Percentiles rank a stretch among this genome's conserved stretches.
These are phyloP conservation scores for Mesochorus sp. DNA, from an alignment of 2,888 invertebrate genomes.

Conservation along the genomic window DNA sequence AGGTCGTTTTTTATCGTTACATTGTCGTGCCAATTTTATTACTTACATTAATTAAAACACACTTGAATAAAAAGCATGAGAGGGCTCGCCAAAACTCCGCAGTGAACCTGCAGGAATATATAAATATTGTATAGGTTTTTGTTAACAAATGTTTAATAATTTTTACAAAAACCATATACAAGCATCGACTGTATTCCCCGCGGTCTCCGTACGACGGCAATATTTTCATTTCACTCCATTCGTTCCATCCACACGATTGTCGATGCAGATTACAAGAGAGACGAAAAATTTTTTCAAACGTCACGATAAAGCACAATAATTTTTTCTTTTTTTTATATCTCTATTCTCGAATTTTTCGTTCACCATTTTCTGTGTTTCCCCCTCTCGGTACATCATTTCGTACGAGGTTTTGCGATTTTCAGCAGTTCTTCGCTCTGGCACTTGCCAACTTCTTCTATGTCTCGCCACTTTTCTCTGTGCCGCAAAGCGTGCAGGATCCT, in stretches of 20 bases:
- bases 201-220: constrained; percentile 6
- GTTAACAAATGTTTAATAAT: constrained; percentile 37
- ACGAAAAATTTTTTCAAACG: constrained; percentile 2
- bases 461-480: constrained; percentile 5
- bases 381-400: background rate
- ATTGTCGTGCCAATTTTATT: constrained; percentile 17
- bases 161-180: constrained; percentile 24
- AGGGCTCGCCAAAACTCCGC: background rate
- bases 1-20: constrained; percentile 2
- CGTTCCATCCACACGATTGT: background rate
- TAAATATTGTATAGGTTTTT: constrained; percentile 25
- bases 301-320: background rate
- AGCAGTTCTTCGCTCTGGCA: background rate
- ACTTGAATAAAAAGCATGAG: background rate
- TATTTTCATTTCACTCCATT: constrained; percentile 3
- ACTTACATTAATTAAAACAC: constrained; percentile 41
- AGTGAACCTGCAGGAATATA: constrained; percentile 5
- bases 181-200: constrained; percentile 2
- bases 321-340: background rate
- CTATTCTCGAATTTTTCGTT: background rate
- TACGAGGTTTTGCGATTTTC: background rate
- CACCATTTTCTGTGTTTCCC: background rate
- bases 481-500: constrained; percentile 5
- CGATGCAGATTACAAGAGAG: background rate
- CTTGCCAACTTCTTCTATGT: constrained; percentile 22